These are phyloP conservation scores for Sipha maydis DNA, from an alignment of 2,888 invertebrate genomes.

Conservation along the genomic window DNA sequence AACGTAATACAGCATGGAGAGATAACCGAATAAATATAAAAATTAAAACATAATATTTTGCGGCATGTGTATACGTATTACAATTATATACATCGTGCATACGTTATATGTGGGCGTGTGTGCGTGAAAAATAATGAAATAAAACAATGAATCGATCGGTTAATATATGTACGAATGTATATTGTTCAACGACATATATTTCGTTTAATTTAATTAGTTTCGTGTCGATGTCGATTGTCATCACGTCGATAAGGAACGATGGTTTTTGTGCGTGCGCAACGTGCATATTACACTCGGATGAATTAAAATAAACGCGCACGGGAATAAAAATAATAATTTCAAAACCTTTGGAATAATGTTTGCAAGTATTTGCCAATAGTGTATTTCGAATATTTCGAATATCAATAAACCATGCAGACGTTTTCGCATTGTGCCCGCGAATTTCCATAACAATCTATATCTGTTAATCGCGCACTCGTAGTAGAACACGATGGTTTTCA, in stretches of 20 bases:
- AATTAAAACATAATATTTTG: background rate
- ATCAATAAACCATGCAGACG: background rate
- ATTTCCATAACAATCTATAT: background rate
- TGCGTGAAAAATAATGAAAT: background rate
- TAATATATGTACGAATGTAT: background rate
- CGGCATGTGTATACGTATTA: background rate
- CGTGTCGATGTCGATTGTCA: conserved; percentile 23
- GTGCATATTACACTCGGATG: too few species aligned
- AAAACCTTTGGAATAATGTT: background rate
- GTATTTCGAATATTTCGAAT: background rate
- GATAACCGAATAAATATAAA: background rate
- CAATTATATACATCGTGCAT: background rate
- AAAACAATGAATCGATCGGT: conserved; percentile 27
- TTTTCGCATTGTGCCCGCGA: background rate
- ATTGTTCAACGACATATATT: background rate
- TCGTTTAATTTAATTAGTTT: conserved; percentile 31
- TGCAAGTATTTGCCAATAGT: background rate
- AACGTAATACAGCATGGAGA: background rate
- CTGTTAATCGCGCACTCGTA: background rate
- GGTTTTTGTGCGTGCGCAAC: background rate
- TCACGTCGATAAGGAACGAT: background rate
- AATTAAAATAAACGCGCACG: background rate
- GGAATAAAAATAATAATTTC: background rate
- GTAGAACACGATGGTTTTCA: background rate
- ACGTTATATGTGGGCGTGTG: background rate